Evolutionary conservation across 2,888 invertebrate genomes (phyloP), one percentile per base, ranked within the genome.

Genomic region (Aspidiotus destructor): DNA sequence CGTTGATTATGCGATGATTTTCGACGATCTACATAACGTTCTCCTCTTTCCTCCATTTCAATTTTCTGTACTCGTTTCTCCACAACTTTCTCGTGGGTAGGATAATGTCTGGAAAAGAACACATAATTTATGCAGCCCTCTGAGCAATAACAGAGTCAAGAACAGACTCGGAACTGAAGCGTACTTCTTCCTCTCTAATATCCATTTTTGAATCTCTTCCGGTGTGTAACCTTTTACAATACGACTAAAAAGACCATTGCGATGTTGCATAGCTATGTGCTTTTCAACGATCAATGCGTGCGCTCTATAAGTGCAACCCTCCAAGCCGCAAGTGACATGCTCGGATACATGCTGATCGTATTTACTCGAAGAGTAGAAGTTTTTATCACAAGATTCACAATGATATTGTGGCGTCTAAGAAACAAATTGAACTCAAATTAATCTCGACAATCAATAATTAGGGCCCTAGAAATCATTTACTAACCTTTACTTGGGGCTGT

Each of bases 191-290:
- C 96, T 81, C 74, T 94, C 92, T 63, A 83, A 84, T 72, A 85
- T 83, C 93, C 94, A 96, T 76, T 87, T 88, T 44, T 84, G 80
- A 70, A 93, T 86, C 72, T 92, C 92, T 76, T 92, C 91, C 0
- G 88, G 86, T 7, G 88, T 86, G 71, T 86, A 84, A 8, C 88
- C 75, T 72, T 86, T 85, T 73, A 85, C 84, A 71, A 94, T 86
- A 77, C 85, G 86, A 65, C 87, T 83, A 74, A 87, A 94, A 16
- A 93, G 77, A 0, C 92, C 93, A n/a, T 87, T 85, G 8, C 83
- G 81, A 77, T 95, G 94, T 78, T 92, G 89, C 81, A 88, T 85
- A 76, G 83, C 82, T 72, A 90, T 84, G 75, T 95, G 95, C 73
- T 85, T 85, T 70, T 86, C 85, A 13, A 95, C 84, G 2, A 92